A percentile compares a stretch with the other conserved stretches of the same genome.
These are phyloP conservation scores for Teinopalpus imperialis DNA, from an alignment of 2,888 invertebrate genomes.

Conservation along the genomic window DNA sequence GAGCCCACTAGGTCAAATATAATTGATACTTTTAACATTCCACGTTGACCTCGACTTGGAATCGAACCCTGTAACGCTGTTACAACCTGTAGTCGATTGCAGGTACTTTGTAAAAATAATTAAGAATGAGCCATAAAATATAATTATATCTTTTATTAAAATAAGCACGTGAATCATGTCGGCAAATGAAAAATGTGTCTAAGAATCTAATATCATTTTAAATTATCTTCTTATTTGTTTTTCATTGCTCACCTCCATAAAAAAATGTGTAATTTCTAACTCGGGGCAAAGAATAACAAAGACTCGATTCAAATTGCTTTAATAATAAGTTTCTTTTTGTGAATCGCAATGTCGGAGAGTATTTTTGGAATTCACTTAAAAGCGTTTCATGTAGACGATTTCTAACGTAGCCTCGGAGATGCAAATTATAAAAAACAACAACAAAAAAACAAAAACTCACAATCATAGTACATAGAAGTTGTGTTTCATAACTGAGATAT, in stretches of 20 bases:
- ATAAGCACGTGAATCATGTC: neutral
- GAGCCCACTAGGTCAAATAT: no score
- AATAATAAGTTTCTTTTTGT: conserved; percentile 70
- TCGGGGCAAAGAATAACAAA: conserved; percentile 60
- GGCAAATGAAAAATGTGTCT: conserved; percentile 27
- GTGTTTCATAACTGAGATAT: no score
- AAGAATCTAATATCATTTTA: conserved; percentile 28
- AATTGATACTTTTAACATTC: no score
- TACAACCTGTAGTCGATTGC: no score
- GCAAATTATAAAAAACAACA: conserved; percentile 47
- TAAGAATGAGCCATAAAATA: no score
- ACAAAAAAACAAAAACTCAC: conserved; percentile 40
- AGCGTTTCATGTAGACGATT: conserved; percentile 67
- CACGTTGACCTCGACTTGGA: no score
- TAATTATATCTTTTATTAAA: neutral
- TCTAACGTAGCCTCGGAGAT: conserved; percentile 59
- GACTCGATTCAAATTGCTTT: conserved; percentile 70
- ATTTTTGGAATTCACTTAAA: conserved; percentile 74
- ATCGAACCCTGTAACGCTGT: no score
- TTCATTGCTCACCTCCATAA: conserved; percentile 36
- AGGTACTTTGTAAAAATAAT: no score
- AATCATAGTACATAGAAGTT: no score
- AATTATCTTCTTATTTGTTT: conserved; percentile 12
- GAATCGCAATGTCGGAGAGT: conserved; percentile 64
- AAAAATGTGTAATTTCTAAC: conserved; percentile 59